Evolutionary conservation across 2,113 vertebrate genomes (phyloP), one percentile per base, ranked within the genome.

Genomic region (Sorex araneus): DNA sequence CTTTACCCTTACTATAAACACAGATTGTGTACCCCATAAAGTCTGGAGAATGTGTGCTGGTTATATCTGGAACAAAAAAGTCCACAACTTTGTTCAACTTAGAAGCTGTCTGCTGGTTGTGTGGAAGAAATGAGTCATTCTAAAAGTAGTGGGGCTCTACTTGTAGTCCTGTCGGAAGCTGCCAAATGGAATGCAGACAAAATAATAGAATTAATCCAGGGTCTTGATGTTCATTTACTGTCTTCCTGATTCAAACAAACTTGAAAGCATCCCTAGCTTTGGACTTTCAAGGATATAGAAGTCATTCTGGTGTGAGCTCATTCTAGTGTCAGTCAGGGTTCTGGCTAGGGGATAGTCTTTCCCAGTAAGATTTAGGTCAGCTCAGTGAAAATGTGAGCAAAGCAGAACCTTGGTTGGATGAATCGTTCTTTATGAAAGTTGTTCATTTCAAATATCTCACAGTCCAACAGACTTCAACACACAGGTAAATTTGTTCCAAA

Each of bases 401-500:
- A 40, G n/a, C 32, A 67, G 40, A 88, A 66, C 3, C 19, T 85
- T 47, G 4, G 9, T 63, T 47, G 25, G 40, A 78, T 77, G 28
- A 84, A 63, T 50, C 3, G 45, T 50, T 16, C 45, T 93, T 88
- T 45, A 34, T 28, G 40, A 7, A 25, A 15, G 69, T 63, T 74
- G 27, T 18, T 23, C 21, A 34, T 67, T 63, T 93, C 43, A 83
- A 85, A 90, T 36, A 69, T 13, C 78, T 94, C 71, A 69, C 2
- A 77, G 36, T 67, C 34, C 8, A 60, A 13, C 0, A 28, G 75
- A 75, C 19, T 40, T 87, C 45, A 83, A 54, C 63, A 90, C 9
- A 7, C 27, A 89, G 84, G 40, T n/a, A 28, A 25, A 74, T 77
- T 92, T 86, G 27, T 69, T 77, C 90, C 47, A 75, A 89, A 81